Evolutionary conservation across 2,888 invertebrate species (phyloP).

Genomic region (Micoletzkya japonica): DNA sequence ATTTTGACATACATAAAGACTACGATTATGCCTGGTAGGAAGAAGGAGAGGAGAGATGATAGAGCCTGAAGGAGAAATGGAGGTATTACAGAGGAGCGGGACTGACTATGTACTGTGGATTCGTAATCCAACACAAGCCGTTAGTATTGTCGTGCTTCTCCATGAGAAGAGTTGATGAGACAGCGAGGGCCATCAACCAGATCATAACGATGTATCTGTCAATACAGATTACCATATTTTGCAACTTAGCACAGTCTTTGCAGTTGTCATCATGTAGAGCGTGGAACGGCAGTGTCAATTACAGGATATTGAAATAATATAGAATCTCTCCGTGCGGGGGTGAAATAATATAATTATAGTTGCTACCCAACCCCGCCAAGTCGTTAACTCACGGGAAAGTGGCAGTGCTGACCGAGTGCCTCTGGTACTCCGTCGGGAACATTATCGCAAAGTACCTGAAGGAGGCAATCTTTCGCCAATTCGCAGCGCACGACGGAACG

Average conservation of each 20-base stretch:
- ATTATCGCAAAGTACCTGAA: constrained; percentile 55
- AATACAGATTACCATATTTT: background rate
- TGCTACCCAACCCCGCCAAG: too few relatives aligned
- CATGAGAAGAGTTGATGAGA: constrained; percentile 49
- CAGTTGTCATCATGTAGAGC: background rate
- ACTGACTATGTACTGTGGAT: constrained; percentile 51
- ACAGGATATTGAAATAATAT: background rate
- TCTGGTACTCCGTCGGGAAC: constrained; percentile 55
- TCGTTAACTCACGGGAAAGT: constrained; percentile 41
- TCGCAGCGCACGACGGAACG: too few relatives aligned
- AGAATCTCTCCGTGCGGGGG: background rate
- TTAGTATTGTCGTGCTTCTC: constrained; percentile 34
- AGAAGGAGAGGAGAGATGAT: constrained; percentile 51
- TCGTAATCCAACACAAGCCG: constrained; percentile 51
- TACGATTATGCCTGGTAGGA: constrained; percentile 51
- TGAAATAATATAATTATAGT: constrained; percentile 27
- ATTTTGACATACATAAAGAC: constrained; percentile 53
- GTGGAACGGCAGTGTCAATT: background rate
- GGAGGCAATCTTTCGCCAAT: too few relatives aligned
- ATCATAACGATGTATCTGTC: constrained; percentile 31
- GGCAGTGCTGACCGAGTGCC: constrained; percentile 49
- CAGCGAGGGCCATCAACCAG: constrained; percentile 50
- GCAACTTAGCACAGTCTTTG: background rate
- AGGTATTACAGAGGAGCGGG: background rate
- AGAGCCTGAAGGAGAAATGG: constrained; percentile 32